Evolutionary conservation across 2,888 invertebrate genomes (phyloP), one percentile per base, ranked within the genome.

Genomic region (Pelosia muscerda): DNA sequence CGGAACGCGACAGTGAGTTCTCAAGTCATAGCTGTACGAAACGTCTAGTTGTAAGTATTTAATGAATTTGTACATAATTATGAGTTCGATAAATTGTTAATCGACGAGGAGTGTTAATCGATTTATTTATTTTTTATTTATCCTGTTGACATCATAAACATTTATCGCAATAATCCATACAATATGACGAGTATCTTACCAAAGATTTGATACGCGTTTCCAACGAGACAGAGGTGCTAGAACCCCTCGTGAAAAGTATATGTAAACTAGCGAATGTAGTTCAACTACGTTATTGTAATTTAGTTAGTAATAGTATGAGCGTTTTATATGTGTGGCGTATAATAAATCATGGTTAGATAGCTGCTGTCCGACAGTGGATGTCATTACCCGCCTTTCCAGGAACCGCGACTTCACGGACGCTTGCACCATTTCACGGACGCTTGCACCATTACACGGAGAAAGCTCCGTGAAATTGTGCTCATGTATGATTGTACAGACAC

Each of bases 11-110:
- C 87, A 89, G 92, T 90, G 90, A 92, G 88, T 84, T 84, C 81
- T 86, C 90, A 81, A 92, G 90, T 92, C 91, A 91, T 87, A 86
- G 82, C 66, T 74, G 63, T 80, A 76, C 66, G 76, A 73, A 75
- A 73, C 55, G 66, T 69, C 23, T 80, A 81, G 76, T 15, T 68
- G 25, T 82, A 81, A 82, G 81, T 81, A 80, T 78, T 81, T 81
- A 79, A 79, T 23, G 8, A 60, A 38, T 63, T 74, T 82, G 82
- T 81, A 81, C 71, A 81, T 81, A 81, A n/a, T 67, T 65, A 25
- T 77, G 76, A 74, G 79, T 76, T 79, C 72, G 75, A 62, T 72
- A 72, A 77, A 2, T 85, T 88, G 88, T 89, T 90, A 86, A 77
- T 82, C 79, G 77, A 79, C 78, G 78, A 81, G 83, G 83, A 83